A percentile compares a stretch with the other conserved stretches of the same genome.
These are phyloP conservation scores for Papilio polyxenes DNA, from an alignment of 1,140 invertebrate species.

Conservation along the genomic window DNA sequence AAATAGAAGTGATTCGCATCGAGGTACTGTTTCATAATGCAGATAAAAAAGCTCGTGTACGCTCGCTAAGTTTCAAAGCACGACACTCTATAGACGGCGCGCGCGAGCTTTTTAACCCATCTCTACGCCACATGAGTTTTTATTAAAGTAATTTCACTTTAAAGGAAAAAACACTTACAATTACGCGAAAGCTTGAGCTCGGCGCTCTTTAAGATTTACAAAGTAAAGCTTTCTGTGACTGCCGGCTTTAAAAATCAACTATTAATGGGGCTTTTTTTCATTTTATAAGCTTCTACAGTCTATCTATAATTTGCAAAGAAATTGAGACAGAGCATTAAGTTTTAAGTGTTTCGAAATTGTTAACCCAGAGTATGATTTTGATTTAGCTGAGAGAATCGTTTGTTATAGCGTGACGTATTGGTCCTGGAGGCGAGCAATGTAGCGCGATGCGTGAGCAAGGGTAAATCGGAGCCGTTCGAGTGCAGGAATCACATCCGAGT, in stretches of 20 bases:
- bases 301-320: too few relatives aligned
- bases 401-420: slow-evolving; percentile 85
- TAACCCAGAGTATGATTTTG: not conserved
- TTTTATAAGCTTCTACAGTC: too few relatives aligned
- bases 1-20: slow-evolving; percentile 36
- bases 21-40: slow-evolving; percentile 45
- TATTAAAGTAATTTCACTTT: slow-evolving; percentile 58
- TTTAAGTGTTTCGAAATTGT: too few relatives aligned
- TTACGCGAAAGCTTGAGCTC: slow-evolving; percentile 41
- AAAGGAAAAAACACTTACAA: slow-evolving; percentile 51
- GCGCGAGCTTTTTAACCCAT: slow-evolving; percentile 57
- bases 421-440: slow-evolving; percentile 88
- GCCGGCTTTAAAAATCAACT: slow-evolving; percentile 24
- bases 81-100: slow-evolving; percentile 48
- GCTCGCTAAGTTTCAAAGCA: slow-evolving; percentile 48
- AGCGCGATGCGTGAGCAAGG: slow-evolving; percentile 89
- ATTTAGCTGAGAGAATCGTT: not conserved
- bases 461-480: slow-evolving; percentile 90
- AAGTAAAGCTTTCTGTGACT: slow-evolving; percentile 27
- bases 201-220: slow-evolving; percentile 28
- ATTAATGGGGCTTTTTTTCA: slow-evolving; percentile 40
- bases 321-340: too few relatives aligned
- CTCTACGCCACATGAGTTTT: slow-evolving; percentile 54
- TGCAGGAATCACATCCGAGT: slow-evolving; percentile 92
- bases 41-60: slow-evolving; percentile 51